Percentiles rank a stretch among this genome's conserved stretches.
Evolutionary conservation across 2,113 vertebrate genomes (phyloP).

Genomic region (Odontesthes bonariensis): DNA sequence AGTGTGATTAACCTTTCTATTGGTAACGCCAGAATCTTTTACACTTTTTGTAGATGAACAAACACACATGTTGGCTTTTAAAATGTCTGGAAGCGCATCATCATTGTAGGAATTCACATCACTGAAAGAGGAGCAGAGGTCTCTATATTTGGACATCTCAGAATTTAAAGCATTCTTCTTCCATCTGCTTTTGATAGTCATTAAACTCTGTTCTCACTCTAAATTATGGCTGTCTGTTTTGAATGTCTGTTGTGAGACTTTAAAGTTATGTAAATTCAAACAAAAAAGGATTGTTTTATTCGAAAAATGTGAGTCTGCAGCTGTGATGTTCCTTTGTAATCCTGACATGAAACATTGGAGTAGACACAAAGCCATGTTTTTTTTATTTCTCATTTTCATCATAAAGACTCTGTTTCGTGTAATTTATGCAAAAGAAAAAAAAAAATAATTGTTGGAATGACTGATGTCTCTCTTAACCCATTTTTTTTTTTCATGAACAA

Average conservation of each 20-base stretch:
- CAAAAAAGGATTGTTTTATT: constrained; percentile 54
- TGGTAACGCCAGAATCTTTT: not conserved
- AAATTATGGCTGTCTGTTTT: constrained; percentile 48
- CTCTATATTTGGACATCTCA: constrained; percentile 51
- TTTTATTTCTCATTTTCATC: constrained; percentile 17
- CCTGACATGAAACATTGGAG: constrained; percentile 53
- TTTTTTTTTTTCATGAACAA: constrained; percentile 25
- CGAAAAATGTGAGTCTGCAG: constrained; percentile 59
- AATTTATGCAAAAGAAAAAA: constrained; percentile 18
- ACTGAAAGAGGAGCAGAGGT: constrained; percentile 19
- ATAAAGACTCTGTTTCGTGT: constrained; percentile 33
- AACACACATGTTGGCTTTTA: not conserved
- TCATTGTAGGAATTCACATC: constrained; percentile 26
- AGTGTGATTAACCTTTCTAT: not conserved
- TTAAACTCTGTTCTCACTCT: constrained; percentile 64
- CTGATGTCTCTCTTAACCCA: constrained; percentile 30
- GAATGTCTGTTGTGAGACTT: constrained; percentile 57
- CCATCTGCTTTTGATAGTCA: constrained; percentile 73
- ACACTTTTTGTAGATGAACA: not conserved
- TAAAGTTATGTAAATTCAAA: constrained; percentile 67
- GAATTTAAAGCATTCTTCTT: constrained; percentile 58
- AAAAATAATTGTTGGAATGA: constrained; percentile 15
- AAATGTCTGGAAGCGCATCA: not conserved
- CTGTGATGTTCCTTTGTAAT: constrained; percentile 48
- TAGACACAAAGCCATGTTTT: constrained; percentile 13